Evolutionary conservation across 2,797 vertebrate species (phyloP), one percentile per base, ranked within the genome.

Genomic region (Philypnodon macrostomus): DNA sequence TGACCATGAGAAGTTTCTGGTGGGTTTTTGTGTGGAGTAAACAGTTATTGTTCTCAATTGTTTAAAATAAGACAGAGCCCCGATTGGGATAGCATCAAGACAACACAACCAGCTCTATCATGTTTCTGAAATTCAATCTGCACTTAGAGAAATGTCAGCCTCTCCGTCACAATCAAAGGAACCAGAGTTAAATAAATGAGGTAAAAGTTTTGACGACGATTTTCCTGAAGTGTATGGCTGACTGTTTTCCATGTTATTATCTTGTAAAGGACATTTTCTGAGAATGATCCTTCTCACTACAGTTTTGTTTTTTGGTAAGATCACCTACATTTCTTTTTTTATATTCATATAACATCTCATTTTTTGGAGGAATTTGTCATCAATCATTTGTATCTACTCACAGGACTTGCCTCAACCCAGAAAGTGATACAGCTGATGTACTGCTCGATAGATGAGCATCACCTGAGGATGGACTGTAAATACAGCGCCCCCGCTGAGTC

Each of bases 261-360:
- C 16, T 46, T 51, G 34, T 47, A 58, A 24, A 47, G 83, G 79
- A 47, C 53, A 68, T 58, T 40, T 62, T 53, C 74, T 42, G 53
- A 87, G 35, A 71, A 86, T 88, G 81, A 68, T 77, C 31, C 44
- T 83, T 23, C 46, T 89, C 15, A 68, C 64, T 3, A 70, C 77
- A 32, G 21, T 86, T 60, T 76, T 84, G 42, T 55, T 90, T 26
- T 75, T 90, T 24, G 87, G 90, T 90, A 81, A 86, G 74, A 30
- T 38, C 11, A 55, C 37, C 30, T n/a, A n/a, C 35, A 2, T 11
- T 14, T 8, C 15, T 2, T 48, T 11, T 3, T 21, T 11, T 30
- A 4, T 10, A 30, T 7, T 17, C 6, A 44, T 44, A 18, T 26
- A 7, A 8, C 52, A 49, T 18, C 6, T 38, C 19, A 46, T 14